A percentile compares a stretch with the other conserved stretches of the same genome.
These are phyloP conservation scores for Parazoanthus darwini DNA, from an alignment of 92 coral and sea anemone genomes.

Conservation along the genomic window DNA sequence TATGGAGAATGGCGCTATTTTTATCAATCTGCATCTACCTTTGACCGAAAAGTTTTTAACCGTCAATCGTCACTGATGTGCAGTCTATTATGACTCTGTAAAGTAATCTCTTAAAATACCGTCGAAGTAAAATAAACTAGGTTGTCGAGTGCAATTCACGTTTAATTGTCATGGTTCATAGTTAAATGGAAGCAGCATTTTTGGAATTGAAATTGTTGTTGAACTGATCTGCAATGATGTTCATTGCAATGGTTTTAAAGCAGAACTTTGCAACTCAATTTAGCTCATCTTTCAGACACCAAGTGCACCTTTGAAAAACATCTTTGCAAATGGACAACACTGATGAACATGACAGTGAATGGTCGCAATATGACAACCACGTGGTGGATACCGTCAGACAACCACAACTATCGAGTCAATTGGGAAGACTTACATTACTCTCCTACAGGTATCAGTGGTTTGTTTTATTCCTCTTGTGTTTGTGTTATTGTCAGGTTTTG, in stretches of 20 bases:
- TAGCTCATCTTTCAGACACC: conserved; percentile 18
- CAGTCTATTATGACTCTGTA: too few relatives aligned
- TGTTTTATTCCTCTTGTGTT: background rate
- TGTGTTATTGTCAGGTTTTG: background rate
- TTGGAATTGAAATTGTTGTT: background rate
- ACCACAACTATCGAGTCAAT: background rate
- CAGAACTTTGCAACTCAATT: background rate
- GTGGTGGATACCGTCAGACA: conserved; percentile 33
- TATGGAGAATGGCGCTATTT: too few relatives aligned
- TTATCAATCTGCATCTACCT: too few relatives aligned
- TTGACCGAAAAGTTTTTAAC: too few relatives aligned
- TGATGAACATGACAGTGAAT: conserved; percentile 47
- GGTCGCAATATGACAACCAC: conserved; percentile 58
- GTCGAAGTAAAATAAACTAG: too few relatives aligned
- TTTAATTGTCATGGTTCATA: too few relatives aligned
- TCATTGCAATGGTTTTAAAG: too few relatives aligned
- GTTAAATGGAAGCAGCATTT: too few relatives aligned
- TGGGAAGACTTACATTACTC: conserved; percentile 40
- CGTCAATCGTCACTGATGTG: too few relatives aligned
- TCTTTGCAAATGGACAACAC: conserved; percentile 59
- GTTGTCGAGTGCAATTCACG: too few relatives aligned
- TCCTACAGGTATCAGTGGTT: conserved; percentile 2
- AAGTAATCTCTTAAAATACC: too few relatives aligned
- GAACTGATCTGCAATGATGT: too few relatives aligned
- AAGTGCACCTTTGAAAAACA: conserved; percentile 57